Conservation (phyloP, 2,113 vertebrate species). For the Leptobrachium leishanense region DNA sequence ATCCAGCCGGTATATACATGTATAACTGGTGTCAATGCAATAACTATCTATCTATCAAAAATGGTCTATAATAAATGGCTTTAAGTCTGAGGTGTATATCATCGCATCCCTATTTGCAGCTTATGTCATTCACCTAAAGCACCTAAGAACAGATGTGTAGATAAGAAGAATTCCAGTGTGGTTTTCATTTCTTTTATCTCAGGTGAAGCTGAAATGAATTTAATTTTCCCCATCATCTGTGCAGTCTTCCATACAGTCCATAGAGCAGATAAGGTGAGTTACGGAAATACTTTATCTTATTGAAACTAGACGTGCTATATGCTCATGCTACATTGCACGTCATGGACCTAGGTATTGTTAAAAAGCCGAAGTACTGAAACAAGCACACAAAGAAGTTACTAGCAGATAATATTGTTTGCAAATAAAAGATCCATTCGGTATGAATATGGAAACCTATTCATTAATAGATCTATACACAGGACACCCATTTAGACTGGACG, state of each 20-base stretch:
- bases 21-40: no score
- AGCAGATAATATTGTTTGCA: no score
- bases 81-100: neutral
- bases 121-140: constrained; percentile 24
- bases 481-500: no score
- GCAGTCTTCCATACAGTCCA: constrained; percentile 30
- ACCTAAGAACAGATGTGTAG: neutral
- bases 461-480: no score
- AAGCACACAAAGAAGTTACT: no score
- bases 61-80: neutral
- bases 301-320: neutral
- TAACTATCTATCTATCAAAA: no score
- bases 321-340: neutral
- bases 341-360: neutral
- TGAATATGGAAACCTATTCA: no score
- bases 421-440: no score
- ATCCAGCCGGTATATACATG: no score
- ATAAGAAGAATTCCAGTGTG: neutral
- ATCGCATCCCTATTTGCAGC: neutral
- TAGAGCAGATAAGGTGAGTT: constrained; percentile 32
- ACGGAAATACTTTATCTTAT: constrained; percentile 28
- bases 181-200: constrained; percentile 36
- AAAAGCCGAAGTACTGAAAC: no score
- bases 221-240: constrained; percentile 40
- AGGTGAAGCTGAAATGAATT: constrained; percentile 23